These are phyloP conservation scores for Cepaea hortensis DNA, from an alignment of 2,888 invertebrate genomes.

Conservation along the genomic window DNA sequence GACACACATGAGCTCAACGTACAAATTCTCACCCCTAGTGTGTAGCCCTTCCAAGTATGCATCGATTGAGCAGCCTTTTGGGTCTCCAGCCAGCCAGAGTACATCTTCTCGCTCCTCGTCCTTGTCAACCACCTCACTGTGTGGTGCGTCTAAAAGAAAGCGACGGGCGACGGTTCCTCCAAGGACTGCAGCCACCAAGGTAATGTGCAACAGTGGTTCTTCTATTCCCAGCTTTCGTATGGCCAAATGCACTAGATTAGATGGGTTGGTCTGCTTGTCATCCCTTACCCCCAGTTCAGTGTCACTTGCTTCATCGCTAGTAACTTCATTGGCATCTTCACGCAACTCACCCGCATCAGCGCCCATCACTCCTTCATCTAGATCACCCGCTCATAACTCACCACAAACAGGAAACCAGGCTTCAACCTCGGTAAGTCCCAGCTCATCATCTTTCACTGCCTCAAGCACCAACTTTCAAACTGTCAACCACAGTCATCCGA, in stretches of 20 bases:
- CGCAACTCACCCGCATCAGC: background rate
- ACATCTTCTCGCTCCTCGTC: constrained; percentile 37
- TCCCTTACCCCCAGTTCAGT: constrained; percentile 3
- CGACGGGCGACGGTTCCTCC: background rate
- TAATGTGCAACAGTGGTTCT: constrained; percentile 29
- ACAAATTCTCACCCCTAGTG: constrained; percentile 44
- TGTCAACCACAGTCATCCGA: background rate
- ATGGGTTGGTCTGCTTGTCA: constrained; percentile 36
- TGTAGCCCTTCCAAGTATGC: constrained; percentile 28
- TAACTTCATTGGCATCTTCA: constrained; percentile 30
- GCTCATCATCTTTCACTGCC: background rate
- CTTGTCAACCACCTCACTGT: constrained; percentile 11
- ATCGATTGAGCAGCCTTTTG: constrained; percentile 2
- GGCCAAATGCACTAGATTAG: constrained; percentile 31
- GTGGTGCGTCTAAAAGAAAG: constrained; percentile 33
- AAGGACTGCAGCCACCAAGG: constrained; percentile 23
- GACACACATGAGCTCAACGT: constrained; percentile 22
- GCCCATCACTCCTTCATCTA: too few species aligned
- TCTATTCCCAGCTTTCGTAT: constrained; percentile 29
- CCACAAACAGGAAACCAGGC: background rate
- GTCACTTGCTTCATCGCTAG: constrained; percentile 6
- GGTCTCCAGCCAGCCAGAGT: constrained; percentile 10
- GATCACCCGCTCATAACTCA: background rate
- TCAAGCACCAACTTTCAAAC: background rate
- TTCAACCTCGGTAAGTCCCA: background rate